Percentiles rank a stretch among this genome's conserved stretches.
phyloP scores from a whole-genome alignment of 2,888 invertebrate species.

The Drosophila paramelanica region DNA sequence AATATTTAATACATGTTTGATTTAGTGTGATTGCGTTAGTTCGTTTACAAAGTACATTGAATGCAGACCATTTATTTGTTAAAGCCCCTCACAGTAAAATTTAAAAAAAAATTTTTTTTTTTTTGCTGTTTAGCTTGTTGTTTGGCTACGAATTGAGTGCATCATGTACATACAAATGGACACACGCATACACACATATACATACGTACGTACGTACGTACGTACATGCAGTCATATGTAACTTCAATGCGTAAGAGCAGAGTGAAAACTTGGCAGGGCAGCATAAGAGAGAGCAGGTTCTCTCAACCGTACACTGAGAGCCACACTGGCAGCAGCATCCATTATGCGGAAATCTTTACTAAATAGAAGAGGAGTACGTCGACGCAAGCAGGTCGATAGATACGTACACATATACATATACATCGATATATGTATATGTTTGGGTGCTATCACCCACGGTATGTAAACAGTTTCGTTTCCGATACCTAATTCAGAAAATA shows the following conservation, averaged over 20 bases:
- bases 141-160: background rate
- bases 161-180: background rate
- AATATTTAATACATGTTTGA: constrained; percentile 8
- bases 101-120: too few species aligned
- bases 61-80: constrained; percentile 1
- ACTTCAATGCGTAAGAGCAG: constrained; percentile 13
- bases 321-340: constrained; percentile 31
- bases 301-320: constrained; percentile 10
- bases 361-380: constrained; percentile 18
- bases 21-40: background rate
- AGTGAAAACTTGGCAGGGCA: constrained; percentile 24
- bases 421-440: background rate
- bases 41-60: background rate
- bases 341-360: constrained; percentile 24
- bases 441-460: background rate
- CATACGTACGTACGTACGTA: background rate
- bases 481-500: background rate
- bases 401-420: background rate
- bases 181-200: too few species aligned
- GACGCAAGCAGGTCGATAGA: constrained; percentile 36
- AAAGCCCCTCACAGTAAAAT: constrained; percentile 3
- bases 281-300: constrained; percentile 15
- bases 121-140: background rate
- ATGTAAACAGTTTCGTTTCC: background rate
- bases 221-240: constrained; percentile 16